A percentile compares a stretch with the other conserved stretches of the same genome.
These are phyloP conservation scores for Galerucella pusilla DNA, from an alignment of 2,888 invertebrate genomes.

Conservation along the genomic window DNA sequence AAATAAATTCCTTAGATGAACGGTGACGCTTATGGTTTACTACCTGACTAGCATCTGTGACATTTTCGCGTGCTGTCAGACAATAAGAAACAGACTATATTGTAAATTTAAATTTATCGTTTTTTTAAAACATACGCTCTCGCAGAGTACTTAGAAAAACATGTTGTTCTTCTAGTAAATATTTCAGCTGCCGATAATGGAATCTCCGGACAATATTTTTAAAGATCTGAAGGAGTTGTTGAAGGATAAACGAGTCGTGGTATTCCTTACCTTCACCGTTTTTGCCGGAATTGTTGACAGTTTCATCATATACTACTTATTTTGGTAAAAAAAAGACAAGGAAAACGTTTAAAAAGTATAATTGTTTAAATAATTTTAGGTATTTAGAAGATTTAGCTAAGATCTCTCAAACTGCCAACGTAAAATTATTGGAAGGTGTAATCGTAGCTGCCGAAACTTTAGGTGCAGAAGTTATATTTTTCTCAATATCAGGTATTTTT, in stretches of 20 bases:
- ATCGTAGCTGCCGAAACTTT: conserved; percentile 84
- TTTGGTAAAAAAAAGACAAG: conserved; percentile 71
- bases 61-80: too few species aligned
- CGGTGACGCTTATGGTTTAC: too few species aligned
- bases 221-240: conserved; percentile 74
- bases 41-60: too few species aligned
- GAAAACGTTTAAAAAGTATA: not conserved
- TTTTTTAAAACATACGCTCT: not conserved
- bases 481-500: conserved; percentile 73
- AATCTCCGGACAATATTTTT: conserved; percentile 75
- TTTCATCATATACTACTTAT: conserved; percentile 84
- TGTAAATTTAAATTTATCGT: conserved; percentile 14
- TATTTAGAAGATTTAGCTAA: conserved; percentile 82
- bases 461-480: conserved; percentile 82
- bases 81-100: not conserved
- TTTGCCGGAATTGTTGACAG: conserved; percentile 83
- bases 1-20: too few species aligned
- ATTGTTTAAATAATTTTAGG: conserved; percentile 64
- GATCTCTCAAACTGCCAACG: conserved; percentile 71
- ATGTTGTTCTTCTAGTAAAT: conserved; percentile 19
- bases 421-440: conserved; percentile 83
- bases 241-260: conserved; percentile 72
- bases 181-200: conserved; percentile 75
- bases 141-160: not conserved
- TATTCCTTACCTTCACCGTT: conserved; percentile 79